Base-by-base conservation (phyloP, 2,113 vertebrate species). In the Brachypodius melanocephalos region DNA sequence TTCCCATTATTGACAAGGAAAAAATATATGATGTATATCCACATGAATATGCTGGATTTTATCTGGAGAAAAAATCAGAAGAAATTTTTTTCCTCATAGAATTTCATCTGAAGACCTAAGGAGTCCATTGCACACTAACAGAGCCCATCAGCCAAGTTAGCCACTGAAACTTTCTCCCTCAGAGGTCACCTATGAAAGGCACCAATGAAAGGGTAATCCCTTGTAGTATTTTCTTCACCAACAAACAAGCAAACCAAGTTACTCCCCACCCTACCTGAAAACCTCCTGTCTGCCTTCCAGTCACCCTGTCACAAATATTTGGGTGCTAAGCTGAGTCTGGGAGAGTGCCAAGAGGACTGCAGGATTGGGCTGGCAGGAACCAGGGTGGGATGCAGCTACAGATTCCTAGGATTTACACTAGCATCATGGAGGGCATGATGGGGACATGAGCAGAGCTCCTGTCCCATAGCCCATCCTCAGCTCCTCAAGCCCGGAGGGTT, bases 401-500 rank as follows among this genome's bases (percentile, higher is more conserved):
- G 31, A 14, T 71, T 22, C 22, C 51, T 1, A 0, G 12, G 9
- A 69, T 29, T 55, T 45, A 51, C 3, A 13, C 1, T 5, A 15
- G 17, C 22, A 20, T n/a, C 25, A 19, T 2, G 3, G 59, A 51
- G 12, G n/a, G 5, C 4, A 29, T 1, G 1, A 74, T 7, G 10
- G 11, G 19, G 32, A 74, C 38, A 29, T 12, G 3, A 31, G 6
- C 5, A 9, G 48, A 88, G 38, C 34, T 82, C 48, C 62, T 3
- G 0, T 5, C 45, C 25, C 36, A 34, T 2, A 3, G 26, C 3
- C 36, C 38, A 4, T 32, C 1, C 0, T 22, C 8, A 25, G 73
- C 36, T 84, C 12, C 17, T 40, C 2, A 0, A 6, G 6, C 9
- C 20, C 0, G 0, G 10, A 51, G 57, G 59, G 10, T 17, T 28